Percentiles rank a stretch among this genome's conserved stretches.
Evolutionary conservation across 2,113 vertebrate species (phyloP).

Genomic region (Myiopsitta monachus): DNA sequence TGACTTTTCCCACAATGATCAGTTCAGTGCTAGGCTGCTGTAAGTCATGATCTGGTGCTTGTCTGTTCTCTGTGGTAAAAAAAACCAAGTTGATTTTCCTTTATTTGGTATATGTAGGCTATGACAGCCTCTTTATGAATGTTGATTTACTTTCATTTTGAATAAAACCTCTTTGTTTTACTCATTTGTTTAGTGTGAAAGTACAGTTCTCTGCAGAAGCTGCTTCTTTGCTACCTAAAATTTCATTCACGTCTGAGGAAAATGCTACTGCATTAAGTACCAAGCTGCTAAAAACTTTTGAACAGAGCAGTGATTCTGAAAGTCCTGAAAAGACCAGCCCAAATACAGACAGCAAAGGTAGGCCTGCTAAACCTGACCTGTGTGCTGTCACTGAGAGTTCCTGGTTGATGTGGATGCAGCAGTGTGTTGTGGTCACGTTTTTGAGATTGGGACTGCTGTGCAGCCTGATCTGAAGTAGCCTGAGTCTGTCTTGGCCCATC

Average conservation of each 20-base stretch:
- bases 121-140: background rate
- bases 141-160: background rate
- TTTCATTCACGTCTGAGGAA: constrained; percentile 56
- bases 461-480: background rate
- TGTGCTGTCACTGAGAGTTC: background rate
- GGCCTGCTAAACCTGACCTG: background rate
- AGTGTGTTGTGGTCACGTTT: background rate
- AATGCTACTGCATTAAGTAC: background rate
- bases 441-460: background rate
- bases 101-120: background rate
- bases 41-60: background rate
- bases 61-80: background rate
- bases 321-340: background rate
- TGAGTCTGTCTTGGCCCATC: background rate
- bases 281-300: background rate
- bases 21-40: background rate
- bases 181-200: constrained; percentile 67
- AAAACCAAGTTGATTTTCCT: background rate
- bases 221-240: constrained; percentile 64
- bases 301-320: background rate
- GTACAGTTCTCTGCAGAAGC: constrained; percentile 70
- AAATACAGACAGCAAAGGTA: background rate
- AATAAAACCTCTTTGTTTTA: background rate
- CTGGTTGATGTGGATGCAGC: background rate
- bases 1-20: background rate